These are phyloP conservation scores for Blennius ocellaris DNA, from an alignment of 2,113 vertebrate genomes.

Conservation along the genomic window DNA sequence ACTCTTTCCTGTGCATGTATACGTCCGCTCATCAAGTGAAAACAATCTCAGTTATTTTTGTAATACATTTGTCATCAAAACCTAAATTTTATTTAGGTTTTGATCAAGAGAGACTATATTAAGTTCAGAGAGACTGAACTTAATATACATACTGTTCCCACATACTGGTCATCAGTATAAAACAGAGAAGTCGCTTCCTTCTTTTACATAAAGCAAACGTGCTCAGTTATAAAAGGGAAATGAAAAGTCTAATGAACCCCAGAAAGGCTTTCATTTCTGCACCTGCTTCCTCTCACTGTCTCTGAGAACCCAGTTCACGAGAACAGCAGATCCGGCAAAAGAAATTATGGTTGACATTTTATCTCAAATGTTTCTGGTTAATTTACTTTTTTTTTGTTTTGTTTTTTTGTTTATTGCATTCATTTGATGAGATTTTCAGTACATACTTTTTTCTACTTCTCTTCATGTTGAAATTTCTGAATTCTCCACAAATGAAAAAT, in stretches of 20 bases:
- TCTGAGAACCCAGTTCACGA: not conserved
- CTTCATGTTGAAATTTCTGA: not conserved
- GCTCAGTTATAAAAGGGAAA: slow-evolving; percentile 37
- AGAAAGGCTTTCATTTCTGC: slow-evolving; percentile 25
- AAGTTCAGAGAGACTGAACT: no score
- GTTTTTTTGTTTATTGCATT: not conserved
- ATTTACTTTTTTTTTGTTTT: not conserved
- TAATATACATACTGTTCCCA: accelerated
- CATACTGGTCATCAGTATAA: not conserved
- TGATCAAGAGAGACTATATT: no score
- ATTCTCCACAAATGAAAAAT: not conserved
- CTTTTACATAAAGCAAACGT: not conserved
- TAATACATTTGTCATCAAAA: no score
- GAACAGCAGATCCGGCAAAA: not conserved
- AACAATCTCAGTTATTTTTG: no score
- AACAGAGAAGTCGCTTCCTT: not conserved
- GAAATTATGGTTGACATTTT: not conserved
- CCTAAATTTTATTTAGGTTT: no score
- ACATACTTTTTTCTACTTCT: not conserved
- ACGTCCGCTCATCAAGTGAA: no score
- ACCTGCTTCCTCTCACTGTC: slow-evolving; percentile 9
- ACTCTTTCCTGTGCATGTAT: no score
- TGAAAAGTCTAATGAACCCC: slow-evolving; percentile 29
- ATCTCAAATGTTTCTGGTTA: not conserved
- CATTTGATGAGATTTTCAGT: not conserved